Base-by-base conservation (phyloP, 2,113 vertebrate genomes). In the Poeciliopsis turrubarensis region DNA sequence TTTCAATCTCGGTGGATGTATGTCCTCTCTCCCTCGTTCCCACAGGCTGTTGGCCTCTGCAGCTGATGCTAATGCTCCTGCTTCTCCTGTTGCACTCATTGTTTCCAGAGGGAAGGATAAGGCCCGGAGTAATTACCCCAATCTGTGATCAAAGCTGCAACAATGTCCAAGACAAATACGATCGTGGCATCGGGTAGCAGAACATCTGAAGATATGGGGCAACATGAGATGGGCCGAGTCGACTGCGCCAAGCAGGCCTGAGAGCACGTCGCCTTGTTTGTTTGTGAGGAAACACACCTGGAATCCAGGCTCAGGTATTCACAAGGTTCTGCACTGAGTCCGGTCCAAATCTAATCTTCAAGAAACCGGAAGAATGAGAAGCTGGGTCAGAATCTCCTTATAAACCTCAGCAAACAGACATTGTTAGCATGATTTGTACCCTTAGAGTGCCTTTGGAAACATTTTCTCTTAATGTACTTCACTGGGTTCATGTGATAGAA, bases 121-220 rank as follows among this genome's bases (percentile, higher is more conserved):
- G 77, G 81, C 81, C 74, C 77, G 13, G 72, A 90, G 87, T 93
- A 93, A 94, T 94, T 93, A 93, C 86, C 71, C 80, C 91, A 91
- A 91, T 91, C 91, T 83, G 83, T 86, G 92, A 94, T 94, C 94
- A 94, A 94, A 94, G 92, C 86, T 75, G 57, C 83, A 91, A 90
- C 84, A 84, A 93, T 85, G 91, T 92, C 93, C 93, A 92, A 94
- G 86, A 91, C 86, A 94, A 93, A 93, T 90, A 91, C 73, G 85
- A 87, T 68, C 51, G 71, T 69, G 82, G 89, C 91, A 91, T 94
- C 74, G 44, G 85, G 91, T 94, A 86, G 89, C 92, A 70, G 80
- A 47, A 69, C 37, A 72, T 86, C 81, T 86, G 87, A 93, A 91
- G 90, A 92, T 85, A 81, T 27, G 83, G 68, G 87, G 87, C 86